Evolutionary conservation across 2,888 invertebrate genomes (phyloP).

Genomic region (Spisula subtruncata): DNA sequence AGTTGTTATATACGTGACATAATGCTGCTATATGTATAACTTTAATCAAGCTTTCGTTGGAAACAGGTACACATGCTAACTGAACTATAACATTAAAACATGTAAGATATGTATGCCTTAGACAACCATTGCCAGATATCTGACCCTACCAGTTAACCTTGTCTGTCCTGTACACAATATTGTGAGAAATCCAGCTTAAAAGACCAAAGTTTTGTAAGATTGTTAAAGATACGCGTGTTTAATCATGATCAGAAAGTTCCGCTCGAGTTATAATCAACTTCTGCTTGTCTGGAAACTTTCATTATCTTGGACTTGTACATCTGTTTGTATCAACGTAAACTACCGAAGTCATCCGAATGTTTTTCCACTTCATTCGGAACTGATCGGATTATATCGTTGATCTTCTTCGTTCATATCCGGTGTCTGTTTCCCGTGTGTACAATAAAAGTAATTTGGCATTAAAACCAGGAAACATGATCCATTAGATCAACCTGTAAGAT

Average conservation of each 20-base stretch:
- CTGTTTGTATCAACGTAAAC: conserved; percentile 19
- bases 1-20: no score
- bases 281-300: neutral
- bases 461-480: neutral
- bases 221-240: conserved; percentile 1
- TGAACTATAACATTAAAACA: neutral
- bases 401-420: neutral
- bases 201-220: conserved; percentile 11
- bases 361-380: neutral
- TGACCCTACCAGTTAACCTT: neutral
- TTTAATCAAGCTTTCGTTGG: no score
- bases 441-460: conserved; percentile 25
- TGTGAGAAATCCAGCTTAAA: neutral
- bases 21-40: no score
- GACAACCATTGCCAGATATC: neutral
- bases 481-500: neutral
- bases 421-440: neutral
- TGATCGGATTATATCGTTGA: neutral
- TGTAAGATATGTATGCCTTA: neutral
- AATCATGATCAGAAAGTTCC: neutral
- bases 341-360: neutral
- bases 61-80: no score
- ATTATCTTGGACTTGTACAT: conserved; percentile 17
- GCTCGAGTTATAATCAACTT: neutral
- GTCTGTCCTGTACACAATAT: neutral